Evolutionary conservation across 2,113 vertebrate genomes (phyloP).

Genomic region (Fregetta grallaria): DNA sequence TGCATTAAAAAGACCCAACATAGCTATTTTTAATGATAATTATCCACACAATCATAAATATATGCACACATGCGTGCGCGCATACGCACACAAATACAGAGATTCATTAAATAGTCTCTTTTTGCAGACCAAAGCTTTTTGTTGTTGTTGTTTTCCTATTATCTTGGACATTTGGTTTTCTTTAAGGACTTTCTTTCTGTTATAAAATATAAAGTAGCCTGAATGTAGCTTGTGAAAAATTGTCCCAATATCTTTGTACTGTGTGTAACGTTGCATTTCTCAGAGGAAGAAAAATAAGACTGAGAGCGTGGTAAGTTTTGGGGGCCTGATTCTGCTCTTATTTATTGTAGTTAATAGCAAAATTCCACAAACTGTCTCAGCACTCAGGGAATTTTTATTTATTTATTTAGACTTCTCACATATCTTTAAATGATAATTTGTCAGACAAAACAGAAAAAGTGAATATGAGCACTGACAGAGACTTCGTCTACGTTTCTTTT

Average conservation of each 20-base stretch:
- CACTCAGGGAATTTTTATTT: slow-evolving; percentile 46
- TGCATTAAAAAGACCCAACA: background rate
- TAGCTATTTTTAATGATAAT: slow-evolving; percentile 31
- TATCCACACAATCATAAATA: slow-evolving; percentile 35
- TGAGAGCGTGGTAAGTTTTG: slow-evolving; percentile 5
- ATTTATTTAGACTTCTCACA: slow-evolving; percentile 66
- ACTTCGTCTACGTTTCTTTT: slow-evolving; percentile 22
- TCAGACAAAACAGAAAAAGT: slow-evolving; percentile 54
- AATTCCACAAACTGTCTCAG: slow-evolving; percentile 30
- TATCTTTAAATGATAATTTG: slow-evolving; percentile 63
- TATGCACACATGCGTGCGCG: background rate
- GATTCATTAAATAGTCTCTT: slow-evolving; percentile 38
- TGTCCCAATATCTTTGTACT: slow-evolving; percentile 27
- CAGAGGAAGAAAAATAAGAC: slow-evolving; percentile 27
- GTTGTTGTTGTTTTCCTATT: background rate
- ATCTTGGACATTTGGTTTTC: background rate
- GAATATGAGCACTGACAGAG: slow-evolving; percentile 44
- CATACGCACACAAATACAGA: background rate
- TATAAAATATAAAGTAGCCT: slow-evolving; percentile 40
- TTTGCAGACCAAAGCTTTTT: slow-evolving; percentile 2
- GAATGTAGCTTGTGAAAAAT: slow-evolving; percentile 20
- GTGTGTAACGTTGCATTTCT: background rate
- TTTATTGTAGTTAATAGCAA: slow-evolving; percentile 8
- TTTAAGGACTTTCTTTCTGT: background rate
- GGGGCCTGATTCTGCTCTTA: slow-evolving; percentile 37